Evolutionary conservation across 2,888 invertebrate species (phyloP), one percentile per base, ranked within the genome.

Genomic region (Gandaritis pyraliata): DNA sequence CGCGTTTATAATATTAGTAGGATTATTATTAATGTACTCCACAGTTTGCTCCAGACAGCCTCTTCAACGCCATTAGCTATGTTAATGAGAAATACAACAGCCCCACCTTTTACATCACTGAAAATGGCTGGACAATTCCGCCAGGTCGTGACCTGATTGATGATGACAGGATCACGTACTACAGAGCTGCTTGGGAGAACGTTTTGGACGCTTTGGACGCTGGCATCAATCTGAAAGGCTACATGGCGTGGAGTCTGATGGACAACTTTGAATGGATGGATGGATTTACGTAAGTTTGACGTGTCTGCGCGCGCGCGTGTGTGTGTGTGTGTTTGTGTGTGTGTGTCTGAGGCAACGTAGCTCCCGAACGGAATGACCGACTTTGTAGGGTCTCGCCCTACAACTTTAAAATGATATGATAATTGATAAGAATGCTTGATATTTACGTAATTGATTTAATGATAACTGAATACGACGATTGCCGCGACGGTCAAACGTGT

Each of bases 241-340:
- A 94, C 77, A 93, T 93, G 65, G 92, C 92, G 1, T 94, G 95
- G 94, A 94, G 93, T 63, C 80, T 95, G 5, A 87, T 95, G 86
- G 95, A 95, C 71, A 94, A 94, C 75, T 94, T 94, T 70, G 95
- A 95, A 76, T 95, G 94, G 94, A 80, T 83, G 61, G 72, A 80
- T 48, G 95, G 94, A 41, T 94, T 93, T 70, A 82, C 79, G 90
- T 93, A 77, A 90, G 92, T 2, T 33, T 33, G 10, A 33, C 33
- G 23, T 23, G 23, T 23, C n/a, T n/a, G n/a, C n/a, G n/a, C n/a
- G n/a, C n/a, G n/a, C n/a, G n/a, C n/a, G n/a, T n/a, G n/a, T n/a
- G n/a, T n/a, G n/a, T n/a, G n/a, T n/a, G n/a, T n/a, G n/a, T n/a
- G n/a, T n/a, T n/a, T n/a, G n/a, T n/a, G n/a, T n/a, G n/a, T n/a